Base-by-base conservation (phyloP, 2,888 invertebrate species). In the Drosophila atroscutellata region DNA sequence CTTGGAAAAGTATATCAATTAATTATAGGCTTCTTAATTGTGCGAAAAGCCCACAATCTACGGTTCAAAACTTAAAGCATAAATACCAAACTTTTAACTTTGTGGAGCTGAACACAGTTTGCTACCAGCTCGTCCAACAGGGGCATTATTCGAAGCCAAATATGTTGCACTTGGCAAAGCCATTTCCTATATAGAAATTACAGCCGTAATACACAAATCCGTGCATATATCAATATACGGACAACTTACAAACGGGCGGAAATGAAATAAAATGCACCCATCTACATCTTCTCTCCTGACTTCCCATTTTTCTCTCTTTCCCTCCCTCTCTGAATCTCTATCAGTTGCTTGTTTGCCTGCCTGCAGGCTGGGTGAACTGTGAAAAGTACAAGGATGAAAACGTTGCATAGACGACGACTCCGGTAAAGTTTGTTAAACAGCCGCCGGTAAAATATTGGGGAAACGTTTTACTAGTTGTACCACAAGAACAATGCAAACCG, bases 401-500 rank as follows among this genome's bases (percentile, higher is more conserved):
- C 28, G 47, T 39, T 42, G 65, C 52, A 58, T 24, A 30, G 71
- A 55, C 34, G 37, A 57, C 47, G 77, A 56, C 54, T 64, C 64
- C 74, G 78, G 57, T 57, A 72, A 77, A 78, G 64, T 83, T 83
- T 78, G 58, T 75, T 77, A 62, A 75, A 72, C 73, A 75, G 86
- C 83, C 81, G 72, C 45, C 75, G 75, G 73, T 32, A 55, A 86
- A 81, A 81, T 81, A 83, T 78, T 72, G 67, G 66, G 73, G 60
- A 78, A 76, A 60, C 78, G 69, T 51, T 72, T 65, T 57, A 50
- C 49, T 37, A 34, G 49, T 34, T 67, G 39, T 49, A 56, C 49
- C 60, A 54, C 58, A 74, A 77, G 57, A 37, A 57, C 57, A 57
- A 47, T 28, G 60, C 62, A 24, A 66, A 55, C 56, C 60, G 79